Conservation (phyloP, 2,888 invertebrate genomes). For the Leistus spinibarbis region DNA sequence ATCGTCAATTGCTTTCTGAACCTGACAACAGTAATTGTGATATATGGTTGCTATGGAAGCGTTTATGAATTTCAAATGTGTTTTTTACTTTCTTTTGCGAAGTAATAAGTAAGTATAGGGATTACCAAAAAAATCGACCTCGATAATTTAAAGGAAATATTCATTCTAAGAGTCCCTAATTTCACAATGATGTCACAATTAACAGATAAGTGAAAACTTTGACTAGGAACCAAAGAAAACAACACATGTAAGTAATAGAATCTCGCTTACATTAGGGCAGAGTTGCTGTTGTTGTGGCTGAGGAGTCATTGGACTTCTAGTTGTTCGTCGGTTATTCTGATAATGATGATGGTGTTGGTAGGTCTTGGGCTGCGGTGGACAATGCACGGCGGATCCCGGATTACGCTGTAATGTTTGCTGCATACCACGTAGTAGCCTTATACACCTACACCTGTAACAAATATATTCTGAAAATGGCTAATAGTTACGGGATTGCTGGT, state of each 20-base stretch:
- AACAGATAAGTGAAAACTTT: neutral
- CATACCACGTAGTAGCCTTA: conserved; percentile 19
- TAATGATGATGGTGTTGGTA: conserved; percentile 7
- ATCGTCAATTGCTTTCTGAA: too few species aligned
- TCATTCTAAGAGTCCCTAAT: too few species aligned
- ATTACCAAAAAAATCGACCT: too few species aligned
- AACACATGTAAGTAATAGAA: neutral
- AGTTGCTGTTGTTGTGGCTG: conserved; percentile 22
- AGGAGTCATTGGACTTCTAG: conserved; percentile 18
- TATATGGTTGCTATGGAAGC: too few species aligned
- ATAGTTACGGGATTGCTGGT: too few species aligned
- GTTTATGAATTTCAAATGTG: too few species aligned
- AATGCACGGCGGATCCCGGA: conserved; percentile 7
- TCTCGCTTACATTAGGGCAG: conserved; percentile 11
- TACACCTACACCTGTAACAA: conserved; percentile 14
- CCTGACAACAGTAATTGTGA: too few species aligned
- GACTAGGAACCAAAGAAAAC: neutral
- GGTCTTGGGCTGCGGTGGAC: conserved; percentile 4
- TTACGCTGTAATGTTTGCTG: conserved; percentile 25
- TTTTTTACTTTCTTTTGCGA: too few species aligned
- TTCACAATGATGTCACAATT: neutral
- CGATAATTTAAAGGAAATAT: too few species aligned
- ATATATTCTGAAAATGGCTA: too few species aligned
- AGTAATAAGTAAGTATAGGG: too few species aligned
- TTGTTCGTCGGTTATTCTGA: neutral